Evolutionary conservation across 2,888 invertebrate species (phyloP), one percentile per base, ranked within the genome.

Genomic region (Caenorhabditis uteleia): DNA sequence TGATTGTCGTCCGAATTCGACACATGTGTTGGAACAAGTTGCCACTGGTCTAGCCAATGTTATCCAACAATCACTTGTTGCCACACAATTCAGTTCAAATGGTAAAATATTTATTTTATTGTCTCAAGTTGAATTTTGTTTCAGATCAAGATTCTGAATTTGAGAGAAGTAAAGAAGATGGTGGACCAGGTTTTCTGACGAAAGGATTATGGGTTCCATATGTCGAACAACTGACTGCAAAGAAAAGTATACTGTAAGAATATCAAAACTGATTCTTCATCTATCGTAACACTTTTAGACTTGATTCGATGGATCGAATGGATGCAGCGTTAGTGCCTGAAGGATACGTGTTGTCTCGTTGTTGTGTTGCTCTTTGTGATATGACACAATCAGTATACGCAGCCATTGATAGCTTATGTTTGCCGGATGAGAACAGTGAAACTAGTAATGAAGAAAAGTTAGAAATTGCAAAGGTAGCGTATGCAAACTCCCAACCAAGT

Each of bases 301-400:
- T 97, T 84, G 98, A 98, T 84, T 91, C 95, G 90, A 84, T 95
- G 78, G 98, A 98, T 82, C 93, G 95, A 84, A 88, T 90, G 18
- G 97, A 98, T 79, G 92, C 95, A 7, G 95, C 95, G 0, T 85
- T 88, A 12, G 91, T 97, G 72, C 92, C 92, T n/a, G 95, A 97
- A 70, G 95, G 97, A 1, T 98, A 97, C 85, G 94, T 95, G 4
- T 91, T 98, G 61, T 95, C 95, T 0, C 89, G 97, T n/a, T 56
- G 62, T 25, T 62, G 65, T 36, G 66, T 65, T 0, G 66, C 62
- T 5, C 27, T 73, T 2, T 55, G 62, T 20, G 73, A 73, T 42
- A 33, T 69, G 51, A 51, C 67, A 1, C 68, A 68, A 38, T 50
- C 66, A 7, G 40, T 67, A 4, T 70, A 60, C 31, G 49, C 58